A percentile compares a stretch with the other conserved stretches of the same genome.
These are phyloP conservation scores for Spodoptera exigua DNA, from an alignment of 2,888 invertebrate genomes.

Conservation along the genomic window DNA sequence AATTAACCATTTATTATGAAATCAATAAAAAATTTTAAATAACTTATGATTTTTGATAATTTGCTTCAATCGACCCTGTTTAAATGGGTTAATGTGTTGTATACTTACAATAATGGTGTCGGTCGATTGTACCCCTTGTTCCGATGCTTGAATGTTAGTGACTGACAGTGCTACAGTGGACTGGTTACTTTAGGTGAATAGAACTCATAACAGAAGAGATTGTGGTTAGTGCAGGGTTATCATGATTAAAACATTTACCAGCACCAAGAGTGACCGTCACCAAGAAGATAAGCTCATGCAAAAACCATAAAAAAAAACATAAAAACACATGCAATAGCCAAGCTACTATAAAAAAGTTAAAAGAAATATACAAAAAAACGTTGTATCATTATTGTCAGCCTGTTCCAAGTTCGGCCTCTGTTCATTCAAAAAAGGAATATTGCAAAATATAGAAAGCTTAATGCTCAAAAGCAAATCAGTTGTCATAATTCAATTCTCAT, in stretches of 20 bases:
- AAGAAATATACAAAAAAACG: neutral
- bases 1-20: too few species aligned
- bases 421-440: too few species aligned
- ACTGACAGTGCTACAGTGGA: constrained; percentile 68
- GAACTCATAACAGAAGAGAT: constrained; percentile 81
- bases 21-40: neutral
- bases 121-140: constrained; percentile 43
- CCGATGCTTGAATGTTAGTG: constrained; percentile 66
- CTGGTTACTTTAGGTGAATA: constrained; percentile 80
- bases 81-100: constrained; percentile 29
- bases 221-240: constrained; percentile 78
- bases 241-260: constrained; percentile 52
- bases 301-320: constrained; percentile 10
- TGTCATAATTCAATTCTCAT: too few species aligned
- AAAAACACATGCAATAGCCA: constrained; percentile 27
- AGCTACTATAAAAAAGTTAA: constrained; percentile 3
- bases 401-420: too few species aligned
- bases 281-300: constrained; percentile 22
- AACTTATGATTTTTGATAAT: neutral
- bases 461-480: too few species aligned
- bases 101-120: constrained; percentile 54
- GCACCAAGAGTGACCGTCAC: constrained; percentile 71
- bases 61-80: constrained; percentile 39
- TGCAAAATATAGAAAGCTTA: too few species aligned
- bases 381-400: too few species aligned